A percentile compares a stretch with the other conserved stretches of the same genome.
phyloP scores from a whole-genome alignment of 2,888 invertebrate species.

The Eucera pruinosa region DNA sequence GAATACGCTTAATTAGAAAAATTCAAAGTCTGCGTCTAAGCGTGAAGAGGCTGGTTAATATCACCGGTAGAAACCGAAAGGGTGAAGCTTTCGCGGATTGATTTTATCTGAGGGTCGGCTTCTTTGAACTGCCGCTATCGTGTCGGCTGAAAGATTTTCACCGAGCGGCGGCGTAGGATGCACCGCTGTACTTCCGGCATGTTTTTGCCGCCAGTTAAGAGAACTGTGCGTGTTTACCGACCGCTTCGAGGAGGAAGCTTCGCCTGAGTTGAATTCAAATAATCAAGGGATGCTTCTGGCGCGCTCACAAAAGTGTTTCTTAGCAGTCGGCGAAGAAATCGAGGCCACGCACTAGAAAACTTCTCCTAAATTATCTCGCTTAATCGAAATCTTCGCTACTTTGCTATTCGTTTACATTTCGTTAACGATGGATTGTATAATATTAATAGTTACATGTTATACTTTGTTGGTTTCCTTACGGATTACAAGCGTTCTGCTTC shows the following conservation, averaged over 20 bases:
- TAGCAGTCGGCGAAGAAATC: not conserved
- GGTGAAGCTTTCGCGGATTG: not conserved
- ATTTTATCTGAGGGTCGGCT: constrained; percentile 6
- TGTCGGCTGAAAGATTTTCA: constrained; percentile 10
- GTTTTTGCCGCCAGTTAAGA: constrained; percentile 29
- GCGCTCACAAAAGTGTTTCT: constrained; percentile 44
- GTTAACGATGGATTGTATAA: too few species aligned
- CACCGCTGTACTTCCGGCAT: constrained; percentile 27
- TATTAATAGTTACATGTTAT: too few species aligned
- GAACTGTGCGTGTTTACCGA: constrained; percentile 40
- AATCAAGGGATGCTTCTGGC: constrained; percentile 61
- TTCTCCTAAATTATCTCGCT: not conserved
- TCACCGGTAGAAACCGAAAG: not conserved
- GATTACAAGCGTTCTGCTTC: too few species aligned
- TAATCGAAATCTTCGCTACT: not conserved
- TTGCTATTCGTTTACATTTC: too few species aligned
- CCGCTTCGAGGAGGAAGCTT: constrained; percentile 43
- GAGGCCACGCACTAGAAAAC: not conserved
- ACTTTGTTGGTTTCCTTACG: too few species aligned
- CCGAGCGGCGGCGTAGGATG: not conserved
- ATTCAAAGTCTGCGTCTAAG: not conserved
- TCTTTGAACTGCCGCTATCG: constrained; percentile 9
- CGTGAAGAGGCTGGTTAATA: not conserved
- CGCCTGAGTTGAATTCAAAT: constrained; percentile 55
- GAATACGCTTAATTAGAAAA: constrained; percentile 7